Percentiles rank a stretch among this genome's conserved stretches.
Conservation (phyloP, 1,140 invertebrate species). For the Leptopilina clavipes region DNA sequence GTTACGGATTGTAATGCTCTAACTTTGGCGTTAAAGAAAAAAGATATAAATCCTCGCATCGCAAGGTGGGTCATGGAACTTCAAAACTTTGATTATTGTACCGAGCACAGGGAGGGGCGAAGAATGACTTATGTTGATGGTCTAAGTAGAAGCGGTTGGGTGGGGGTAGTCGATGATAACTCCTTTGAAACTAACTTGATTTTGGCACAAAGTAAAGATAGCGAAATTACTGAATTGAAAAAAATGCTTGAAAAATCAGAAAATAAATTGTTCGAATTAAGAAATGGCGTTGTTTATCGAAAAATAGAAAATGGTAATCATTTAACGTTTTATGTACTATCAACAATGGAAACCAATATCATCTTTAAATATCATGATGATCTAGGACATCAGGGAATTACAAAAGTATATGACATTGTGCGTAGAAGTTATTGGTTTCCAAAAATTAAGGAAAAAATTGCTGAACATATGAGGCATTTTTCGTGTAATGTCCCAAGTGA, state of each 20-base stretch:
- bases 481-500: too few species aligned
- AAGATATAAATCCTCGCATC: too few species aligned
- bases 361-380: slow-evolving; percentile 50
- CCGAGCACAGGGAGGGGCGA: slow-evolving; percentile 45
- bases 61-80: too few species aligned
- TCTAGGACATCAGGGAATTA: slow-evolving; percentile 52
- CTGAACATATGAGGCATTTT: too few species aligned
- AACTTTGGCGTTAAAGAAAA: too few species aligned
- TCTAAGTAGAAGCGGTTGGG: slow-evolving; percentile 38
- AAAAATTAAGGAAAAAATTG: slow-evolving; percentile 44
- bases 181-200: too few species aligned
- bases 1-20: too few species aligned
- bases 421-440: slow-evolving; percentile 48
- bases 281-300: too few species aligned
- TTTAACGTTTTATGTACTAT: slow-evolving; percentile 50
- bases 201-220: too few species aligned
- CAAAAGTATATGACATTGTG: slow-evolving; percentile 50
- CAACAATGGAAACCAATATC: slow-evolving; percentile 45
- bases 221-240: too few species aligned
- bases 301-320: slow-evolving; percentile 43
- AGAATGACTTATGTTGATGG: slow-evolving; percentile 48
- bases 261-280: too few species aligned
- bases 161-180: slow-evolving; percentile 49
- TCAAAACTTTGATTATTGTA: slow-evolving; percentile 63
- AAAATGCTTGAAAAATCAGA: too few species aligned